Evolutionary conservation across 2,797 vertebrate species (phyloP), one percentile per base, ranked within the genome.

Genomic region (Brotula barbata): DNA sequence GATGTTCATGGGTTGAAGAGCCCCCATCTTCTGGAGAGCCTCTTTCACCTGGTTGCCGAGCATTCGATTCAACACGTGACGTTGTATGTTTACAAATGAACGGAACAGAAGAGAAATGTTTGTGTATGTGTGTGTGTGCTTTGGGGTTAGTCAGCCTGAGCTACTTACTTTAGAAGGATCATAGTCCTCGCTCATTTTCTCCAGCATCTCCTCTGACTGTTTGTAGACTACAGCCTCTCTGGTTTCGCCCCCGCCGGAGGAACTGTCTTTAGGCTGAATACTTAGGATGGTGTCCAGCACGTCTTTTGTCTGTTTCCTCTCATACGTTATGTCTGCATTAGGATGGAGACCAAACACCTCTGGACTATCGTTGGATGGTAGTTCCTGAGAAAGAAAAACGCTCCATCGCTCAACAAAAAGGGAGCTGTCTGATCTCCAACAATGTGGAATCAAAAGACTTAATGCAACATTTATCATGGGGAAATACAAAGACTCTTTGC

Each of bases 291-390:
- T 91, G 77, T 98, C 95, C 85, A 98, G 74, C 0, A 97, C 93
- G 0, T 93, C 95, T 73, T 94, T 94, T 23, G 95, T 94, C 70
- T 95, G 91, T 80, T 96, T 97, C 78, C 94, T 98, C 86, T 98
- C 95, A 86, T 96, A 95, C 53, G 94, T 95, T 75, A 98, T 98
- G 86, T 97, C 95, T 0, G 95, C 96, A 19, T 97, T 99, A 1
- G 95, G 92, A 76, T 99, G 96, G 55, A 99, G 91, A 16, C 96
- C 96, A 20, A 99, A 98, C 46, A 97, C 96, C 73, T 97, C 95
- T 0, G 96, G 95, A 17, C 94, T 95, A 84, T 98, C 96, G 0
- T 93, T 95, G 46, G 92, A 86, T 33, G 95, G 95, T 68, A 99
- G 88, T 52, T 79, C 86, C 96, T 99, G 84, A 15, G 7, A 39